Conservation (phyloP, 2,113 vertebrate species). For the Argyrosomus japonicus region DNA sequence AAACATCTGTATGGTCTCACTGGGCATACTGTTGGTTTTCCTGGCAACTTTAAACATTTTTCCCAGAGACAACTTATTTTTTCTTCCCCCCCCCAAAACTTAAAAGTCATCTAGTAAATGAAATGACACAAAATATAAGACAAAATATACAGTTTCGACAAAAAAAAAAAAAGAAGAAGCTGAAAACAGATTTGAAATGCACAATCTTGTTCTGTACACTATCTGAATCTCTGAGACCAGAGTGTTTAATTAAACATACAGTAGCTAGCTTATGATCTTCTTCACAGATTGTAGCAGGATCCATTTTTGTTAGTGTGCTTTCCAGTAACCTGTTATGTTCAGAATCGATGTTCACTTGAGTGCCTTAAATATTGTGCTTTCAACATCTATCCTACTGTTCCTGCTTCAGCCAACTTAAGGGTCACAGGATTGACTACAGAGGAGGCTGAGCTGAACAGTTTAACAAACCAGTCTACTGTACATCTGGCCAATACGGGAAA, state of each 20-base stretch:
- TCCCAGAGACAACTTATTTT: conserved; percentile 40
- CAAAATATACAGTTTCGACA: conserved; percentile 64
- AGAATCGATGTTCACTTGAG: conserved; percentile 50
- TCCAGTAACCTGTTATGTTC: conserved; percentile 69
- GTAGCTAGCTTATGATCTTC: conserved; percentile 81
- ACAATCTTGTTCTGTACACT: conserved; percentile 58
- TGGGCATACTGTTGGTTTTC: conserved; percentile 41
- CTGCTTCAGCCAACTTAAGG: conserved; percentile 45
- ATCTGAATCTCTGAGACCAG: conserved; percentile 52
- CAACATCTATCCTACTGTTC: conserved; percentile 47
- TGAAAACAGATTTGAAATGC: conserved; percentile 53
- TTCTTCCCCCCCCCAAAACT: not conserved
- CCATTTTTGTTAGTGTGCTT: conserved; percentile 70
- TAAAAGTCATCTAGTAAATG: conserved; percentile 41
- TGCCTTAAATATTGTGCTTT: conserved; percentile 81
- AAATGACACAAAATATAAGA: conserved; percentile 57
- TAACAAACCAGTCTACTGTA: conserved; percentile 43
- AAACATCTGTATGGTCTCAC: conserved; percentile 42
- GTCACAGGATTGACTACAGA: conserved; percentile 54
- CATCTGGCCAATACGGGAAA: conserved; percentile 42
- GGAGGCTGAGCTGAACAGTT: conserved; percentile 51
- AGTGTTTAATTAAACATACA: conserved; percentile 61
- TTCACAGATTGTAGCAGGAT: conserved; percentile 76
- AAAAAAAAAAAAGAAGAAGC: conserved; percentile 25
- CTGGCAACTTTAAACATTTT: conserved; percentile 49